Base-by-base conservation (phyloP, 2,888 invertebrate species). In the Trichopoda pennipes region DNA sequence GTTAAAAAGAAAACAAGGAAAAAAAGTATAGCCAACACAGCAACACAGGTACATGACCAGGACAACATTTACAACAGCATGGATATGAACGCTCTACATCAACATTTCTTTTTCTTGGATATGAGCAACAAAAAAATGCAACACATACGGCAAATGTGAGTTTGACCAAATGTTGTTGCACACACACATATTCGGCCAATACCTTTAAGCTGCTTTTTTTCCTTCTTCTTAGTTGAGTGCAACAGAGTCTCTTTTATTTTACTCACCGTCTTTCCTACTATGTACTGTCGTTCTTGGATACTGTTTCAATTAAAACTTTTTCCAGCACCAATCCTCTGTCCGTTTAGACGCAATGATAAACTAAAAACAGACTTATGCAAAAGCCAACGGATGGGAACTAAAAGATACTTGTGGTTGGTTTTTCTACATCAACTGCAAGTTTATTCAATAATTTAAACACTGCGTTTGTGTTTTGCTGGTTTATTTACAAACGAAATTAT, bases 351-450 rank as follows among this genome's bases (percentile, higher is more conserved):
- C 60, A 44, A 53, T 28, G 32, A 56, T 17, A 21, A 44, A 58
- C 12, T 51, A 47, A 47, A 60, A 23, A 14, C 0, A 51, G 58
- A 51, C 82, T 66, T 76, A 76, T 63, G 79, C 79, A 82, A 82
- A 81, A 82, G 79, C 76, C 75, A 79, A 82, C 76, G 75, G 82
- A 75, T 82, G 82, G 82, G 79, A 82, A 82, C 78, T 74, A 64
- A 64, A 60, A 47, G 58, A 66, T 61, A 51, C 73, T 74, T 68
- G 56, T 72, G 63, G 58, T 58, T 56, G 21, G 35, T 60, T 23
- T 49, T 10, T 28, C 19, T 51, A 51, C 12, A 17, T 19, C 49
- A 75, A 51, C 38, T 64, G 64, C 72, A 70, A 56, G 72, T 68
- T 63, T 75, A 76, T 82, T 82, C 75, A 82, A 82, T 76, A 79